Evolutionary conservation across 1,140 invertebrate genomes (phyloP).

Genomic region (Pemphigus obesinymphae): DNA sequence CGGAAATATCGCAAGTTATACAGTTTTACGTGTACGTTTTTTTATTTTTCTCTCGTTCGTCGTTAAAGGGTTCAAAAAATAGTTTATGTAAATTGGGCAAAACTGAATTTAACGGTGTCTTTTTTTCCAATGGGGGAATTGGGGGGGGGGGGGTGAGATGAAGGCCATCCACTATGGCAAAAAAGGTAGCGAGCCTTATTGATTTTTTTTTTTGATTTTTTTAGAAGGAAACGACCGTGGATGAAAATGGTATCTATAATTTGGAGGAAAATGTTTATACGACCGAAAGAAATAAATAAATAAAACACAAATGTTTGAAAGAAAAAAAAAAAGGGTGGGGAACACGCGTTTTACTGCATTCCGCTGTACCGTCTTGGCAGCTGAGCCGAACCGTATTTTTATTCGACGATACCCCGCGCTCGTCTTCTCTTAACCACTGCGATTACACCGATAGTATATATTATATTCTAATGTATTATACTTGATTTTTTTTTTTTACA

Average conservation of each 20-base stretch:
- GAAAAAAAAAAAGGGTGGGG: not conserved
- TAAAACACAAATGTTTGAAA: slow-evolving; percentile 4
- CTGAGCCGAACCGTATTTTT: not conserved
- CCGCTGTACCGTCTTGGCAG: not conserved
- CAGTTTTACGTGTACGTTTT: not conserved
- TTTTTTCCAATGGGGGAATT: not conserved
- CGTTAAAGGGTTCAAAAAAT: slow-evolving; percentile 5
- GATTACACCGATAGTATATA: not conserved
- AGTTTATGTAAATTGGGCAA: slow-evolving; percentile 3
- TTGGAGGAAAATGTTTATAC: not conserved
- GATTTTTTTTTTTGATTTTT: not conserved
- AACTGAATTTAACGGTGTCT: not conserved
- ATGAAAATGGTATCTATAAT: slow-evolving; percentile 24
- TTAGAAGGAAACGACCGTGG: not conserved
- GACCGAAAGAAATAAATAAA: not conserved
- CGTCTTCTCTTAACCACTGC: not conserved
- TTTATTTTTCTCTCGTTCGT: too few species aligned
- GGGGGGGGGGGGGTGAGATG: not conserved
- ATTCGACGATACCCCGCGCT: too few species aligned
- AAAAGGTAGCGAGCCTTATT: slow-evolving; percentile 2
- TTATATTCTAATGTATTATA: not conserved
- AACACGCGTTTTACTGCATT: not conserved
- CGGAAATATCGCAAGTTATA: not conserved
- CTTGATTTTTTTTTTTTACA: not conserved
- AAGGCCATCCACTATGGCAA: not conserved